Evolutionary conservation across 2,888 invertebrate genomes (phyloP).

Genomic region (Diarsia rubi): DNA sequence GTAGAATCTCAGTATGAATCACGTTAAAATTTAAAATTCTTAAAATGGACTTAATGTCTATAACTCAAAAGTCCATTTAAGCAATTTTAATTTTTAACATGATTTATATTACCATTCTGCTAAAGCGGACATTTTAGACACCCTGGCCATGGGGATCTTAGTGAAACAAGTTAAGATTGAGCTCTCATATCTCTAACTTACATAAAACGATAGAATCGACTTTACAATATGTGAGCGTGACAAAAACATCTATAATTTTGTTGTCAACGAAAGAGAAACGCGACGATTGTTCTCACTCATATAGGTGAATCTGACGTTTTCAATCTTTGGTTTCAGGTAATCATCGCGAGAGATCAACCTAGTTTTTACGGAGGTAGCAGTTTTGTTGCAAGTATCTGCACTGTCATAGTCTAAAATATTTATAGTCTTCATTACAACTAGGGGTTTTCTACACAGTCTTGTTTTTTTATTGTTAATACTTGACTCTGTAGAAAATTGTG

Average conservation of each 20-base stretch:
- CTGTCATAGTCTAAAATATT: neutral
- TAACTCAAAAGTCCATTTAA: no score
- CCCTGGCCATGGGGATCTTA: no score
- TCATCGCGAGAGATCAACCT: neutral
- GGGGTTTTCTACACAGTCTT: no score
- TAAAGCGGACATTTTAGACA: no score
- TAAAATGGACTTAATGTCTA: no score
- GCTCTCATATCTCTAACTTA: neutral
- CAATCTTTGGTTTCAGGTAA: conserved; percentile 8
- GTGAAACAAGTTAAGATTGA: neutral
- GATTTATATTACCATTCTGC: no score
- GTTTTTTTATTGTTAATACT: neutral
- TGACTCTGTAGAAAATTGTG: neutral
- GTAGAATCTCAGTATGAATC: no score
- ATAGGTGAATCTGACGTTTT: neutral
- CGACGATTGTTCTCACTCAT: neutral
- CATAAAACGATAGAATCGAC: neutral
- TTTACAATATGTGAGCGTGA: neutral
- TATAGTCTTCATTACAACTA: neutral
- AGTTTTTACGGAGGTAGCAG: neutral
- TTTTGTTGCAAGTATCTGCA: neutral
- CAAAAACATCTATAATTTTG: neutral
- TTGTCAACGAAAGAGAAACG: neutral
- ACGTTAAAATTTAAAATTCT: no score
- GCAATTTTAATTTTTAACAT: no score